Evolutionary conservation across 2,888 invertebrate genomes (phyloP).

Genomic region (Ellobium chinense): DNA sequence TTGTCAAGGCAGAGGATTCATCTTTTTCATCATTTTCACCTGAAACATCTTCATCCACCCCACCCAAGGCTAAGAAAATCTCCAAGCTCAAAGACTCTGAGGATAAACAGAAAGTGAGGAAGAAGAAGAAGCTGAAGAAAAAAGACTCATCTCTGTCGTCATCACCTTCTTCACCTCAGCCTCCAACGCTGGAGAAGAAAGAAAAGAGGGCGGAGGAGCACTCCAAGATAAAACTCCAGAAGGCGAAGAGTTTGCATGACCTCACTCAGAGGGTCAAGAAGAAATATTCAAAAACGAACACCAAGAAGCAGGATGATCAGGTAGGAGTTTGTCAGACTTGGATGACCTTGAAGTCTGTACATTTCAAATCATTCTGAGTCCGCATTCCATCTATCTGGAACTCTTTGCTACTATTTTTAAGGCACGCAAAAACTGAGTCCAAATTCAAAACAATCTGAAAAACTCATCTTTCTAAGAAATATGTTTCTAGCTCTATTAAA

Average conservation of each 20-base stretch:
- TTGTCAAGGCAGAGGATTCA: constrained; percentile 8
- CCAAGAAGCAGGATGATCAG: constrained; percentile 33
- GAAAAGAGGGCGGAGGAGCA: constrained; percentile 50
- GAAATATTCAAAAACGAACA: constrained; percentile 40
- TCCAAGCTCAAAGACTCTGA: constrained; percentile 1
- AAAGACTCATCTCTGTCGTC: not conserved
- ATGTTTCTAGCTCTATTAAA: too few relatives aligned
- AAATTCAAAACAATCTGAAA: too few relatives aligned
- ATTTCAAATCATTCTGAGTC: too few relatives aligned
- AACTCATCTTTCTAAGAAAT: too few relatives aligned
- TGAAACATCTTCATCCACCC: not conserved
- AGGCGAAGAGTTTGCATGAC: constrained; percentile 62
- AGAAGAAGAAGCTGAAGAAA: constrained; percentile 31
- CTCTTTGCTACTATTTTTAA: too few relatives aligned
- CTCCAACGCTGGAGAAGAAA: constrained; percentile 34
- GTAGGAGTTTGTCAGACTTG: too few relatives aligned
- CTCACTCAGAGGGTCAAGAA: constrained; percentile 72
- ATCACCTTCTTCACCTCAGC: constrained; percentile 29
- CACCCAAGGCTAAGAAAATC: constrained; percentile 19
- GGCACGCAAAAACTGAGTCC: too few relatives aligned
- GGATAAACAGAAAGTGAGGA: constrained; percentile 1
- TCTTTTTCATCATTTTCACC: not conserved
- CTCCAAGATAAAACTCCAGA: constrained; percentile 56
- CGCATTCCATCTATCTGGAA: too few relatives aligned
- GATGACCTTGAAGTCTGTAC: too few relatives aligned